phyloP scores from a whole-genome alignment of 2,888 invertebrate genomes.

The Euzophera pinguis region DNA sequence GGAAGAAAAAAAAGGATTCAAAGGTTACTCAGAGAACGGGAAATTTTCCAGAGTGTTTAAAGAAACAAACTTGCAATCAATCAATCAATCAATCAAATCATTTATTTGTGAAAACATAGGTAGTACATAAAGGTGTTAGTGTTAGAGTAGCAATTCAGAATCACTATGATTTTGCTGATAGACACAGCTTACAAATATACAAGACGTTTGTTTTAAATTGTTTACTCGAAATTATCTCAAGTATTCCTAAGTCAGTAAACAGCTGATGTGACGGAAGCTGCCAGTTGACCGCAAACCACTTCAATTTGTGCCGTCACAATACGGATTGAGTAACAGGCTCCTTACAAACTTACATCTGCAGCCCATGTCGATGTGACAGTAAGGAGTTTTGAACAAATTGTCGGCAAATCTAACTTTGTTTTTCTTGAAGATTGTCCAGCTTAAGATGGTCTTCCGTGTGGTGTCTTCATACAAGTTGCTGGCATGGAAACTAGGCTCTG shows the following conservation, averaged over 20 bases:
- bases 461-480: slow-evolving; percentile 23
- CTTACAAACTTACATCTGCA: slow-evolving; percentile 46
- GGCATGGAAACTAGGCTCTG: too few relatives aligned
- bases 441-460: slow-evolving; percentile 28
- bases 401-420: slow-evolving; percentile 32
- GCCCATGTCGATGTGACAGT: neutral
- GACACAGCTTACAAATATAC: too few relatives aligned
- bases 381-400: slow-evolving; percentile 10
- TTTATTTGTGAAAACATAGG: too few relatives aligned
- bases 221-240: slow-evolving; percentile 17
- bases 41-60: too few relatives aligned
- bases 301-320: slow-evolving; percentile 75
- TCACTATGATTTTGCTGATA: too few relatives aligned
- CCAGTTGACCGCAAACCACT: slow-evolving; percentile 78
- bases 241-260: slow-evolving; percentile 32
- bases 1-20: too few relatives aligned
- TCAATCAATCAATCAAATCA: too few relatives aligned
- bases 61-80: too few relatives aligned
- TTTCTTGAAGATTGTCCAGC: slow-evolving; percentile 34
- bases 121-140: too few relatives aligned
- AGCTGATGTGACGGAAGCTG: slow-evolving; percentile 70
- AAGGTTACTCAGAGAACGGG: too few relatives aligned
- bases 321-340: slow-evolving; percentile 72
- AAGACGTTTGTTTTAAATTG: too few relatives aligned
- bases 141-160: too few relatives aligned